Base-by-base conservation (phyloP, 1,140 invertebrate species). In the Microplitis demolitor region DNA sequence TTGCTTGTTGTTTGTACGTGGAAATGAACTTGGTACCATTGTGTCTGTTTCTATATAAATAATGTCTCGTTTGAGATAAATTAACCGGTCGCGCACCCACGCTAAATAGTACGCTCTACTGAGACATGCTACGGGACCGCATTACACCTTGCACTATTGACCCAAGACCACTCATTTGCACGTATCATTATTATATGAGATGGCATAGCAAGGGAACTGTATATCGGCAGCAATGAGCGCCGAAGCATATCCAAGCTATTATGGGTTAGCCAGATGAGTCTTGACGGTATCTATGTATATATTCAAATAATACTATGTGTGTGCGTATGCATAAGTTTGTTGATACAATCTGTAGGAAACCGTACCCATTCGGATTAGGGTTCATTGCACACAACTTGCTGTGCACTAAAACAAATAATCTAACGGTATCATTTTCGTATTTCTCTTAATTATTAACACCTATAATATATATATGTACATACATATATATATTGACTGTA, bases 171-270 rank as follows among this genome's bases (percentile, higher is more conserved):
- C 56, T 58, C 9, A 58, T 24, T 24, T 58, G 24, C 56, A 24
- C 56, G 56, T 58, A 58, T 58, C 11, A 51, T 68, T 14, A n/a
- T 3, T 62, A 62, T 61, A 61, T 51, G 11, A 33, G 11, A 61
- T 31, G 34, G 50, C 11, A 62, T 50, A 50, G 71, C 63, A 67
- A 51, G 14, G 63, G n/a, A 24, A 24, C 24, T 24, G 24, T 60
- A 35, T 31, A 33, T 37, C 62, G 45, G 35, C 66, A 54, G 50
- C 56, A 51, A 71, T 68, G 72, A 73, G 75, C 78, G 73, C 74
- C 73, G 76, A 78, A 76, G 79, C 79, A 76, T 80, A 75, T 71
- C 64, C 72, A 70, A 64, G 74, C 76, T 81, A 81, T 81, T 78
- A 80, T 74, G 75, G 76, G 74, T 77, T 74, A 76, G 73, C 66